A percentile compares a stretch with the other conserved stretches of the same genome.
These are phyloP conservation scores for Falco rusticolus DNA, from an alignment of 2,797 vertebrate species.

Conservation along the genomic window DNA sequence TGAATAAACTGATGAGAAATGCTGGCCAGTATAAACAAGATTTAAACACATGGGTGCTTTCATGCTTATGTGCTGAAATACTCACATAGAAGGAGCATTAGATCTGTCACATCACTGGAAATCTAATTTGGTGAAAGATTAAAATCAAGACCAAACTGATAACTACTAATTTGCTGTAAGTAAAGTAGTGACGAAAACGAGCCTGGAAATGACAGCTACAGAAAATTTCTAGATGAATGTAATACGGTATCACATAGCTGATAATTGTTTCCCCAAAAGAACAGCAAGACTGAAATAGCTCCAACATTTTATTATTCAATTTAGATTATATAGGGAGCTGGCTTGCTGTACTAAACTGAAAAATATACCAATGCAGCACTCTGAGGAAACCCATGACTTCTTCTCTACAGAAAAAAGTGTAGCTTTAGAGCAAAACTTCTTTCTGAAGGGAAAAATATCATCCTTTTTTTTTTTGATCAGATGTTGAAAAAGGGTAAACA, in stretches of 20 bases:
- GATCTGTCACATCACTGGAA: conserved; percentile 37
- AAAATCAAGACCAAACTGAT: conserved; percentile 59
- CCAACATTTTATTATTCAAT: conserved; percentile 58
- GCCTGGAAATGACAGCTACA: conserved; percentile 50
- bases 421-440: conserved; percentile 2
- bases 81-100: conserved; percentile 11
- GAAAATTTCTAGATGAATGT: conserved; percentile 37
- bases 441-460: conserved; percentile 23
- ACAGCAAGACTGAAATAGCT: conserved; percentile 57
- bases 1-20: conserved; percentile 5
- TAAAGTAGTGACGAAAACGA: conserved; percentile 41
- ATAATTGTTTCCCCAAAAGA: conserved; percentile 62
- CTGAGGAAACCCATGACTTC: neutral
- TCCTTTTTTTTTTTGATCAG: conserved; percentile 19
- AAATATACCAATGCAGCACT: conserved; percentile 3
- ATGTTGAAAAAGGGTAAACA: conserved; percentile 43
- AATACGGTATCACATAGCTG: conserved; percentile 38
- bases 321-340: conserved; percentile 29
- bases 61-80: neutral
- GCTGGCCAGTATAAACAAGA: conserved; percentile 31
- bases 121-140: conserved; percentile 52
- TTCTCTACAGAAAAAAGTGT: neutral
- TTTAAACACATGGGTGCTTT: conserved; percentile 35
- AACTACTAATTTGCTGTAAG: conserved; percentile 59
- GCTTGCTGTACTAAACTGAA: conserved; percentile 28